A percentile compares a stretch with the other conserved stretches of the same genome.
Evolutionary conservation across 2,113 vertebrate genomes (phyloP).

Genomic region (Stigmatopora nigra): DNA sequence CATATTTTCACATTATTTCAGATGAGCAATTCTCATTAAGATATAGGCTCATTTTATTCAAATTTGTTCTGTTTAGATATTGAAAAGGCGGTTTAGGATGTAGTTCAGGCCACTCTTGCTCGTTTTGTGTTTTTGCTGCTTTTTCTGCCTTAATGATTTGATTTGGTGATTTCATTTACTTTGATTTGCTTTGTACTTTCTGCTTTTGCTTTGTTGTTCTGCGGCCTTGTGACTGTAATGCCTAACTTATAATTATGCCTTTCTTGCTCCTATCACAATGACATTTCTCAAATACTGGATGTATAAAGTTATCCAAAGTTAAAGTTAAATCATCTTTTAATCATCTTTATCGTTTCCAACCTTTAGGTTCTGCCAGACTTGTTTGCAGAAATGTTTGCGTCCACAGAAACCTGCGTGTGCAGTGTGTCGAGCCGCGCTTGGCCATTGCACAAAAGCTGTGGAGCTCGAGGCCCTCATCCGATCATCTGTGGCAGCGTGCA

Average conservation of each 20-base stretch:
- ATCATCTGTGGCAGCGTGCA: slow-evolving; percentile 78
- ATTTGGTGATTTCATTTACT: no score
- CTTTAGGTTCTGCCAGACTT: slow-evolving; percentile 84
- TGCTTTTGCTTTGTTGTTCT: no score
- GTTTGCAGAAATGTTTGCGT: slow-evolving; percentile 91
- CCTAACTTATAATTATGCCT: no score
- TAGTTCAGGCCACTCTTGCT: no score
- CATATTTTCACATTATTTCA: neutral
- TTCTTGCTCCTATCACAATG: no score
- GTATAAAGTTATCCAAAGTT: no score
- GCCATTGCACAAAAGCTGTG: slow-evolving; percentile 70
- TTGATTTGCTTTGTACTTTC: no score
- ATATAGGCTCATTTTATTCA: neutral
- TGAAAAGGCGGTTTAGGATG: no score
- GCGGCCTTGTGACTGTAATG: no score
- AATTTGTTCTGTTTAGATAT: neutral
- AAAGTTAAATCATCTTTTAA: neutral
- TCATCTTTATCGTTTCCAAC: slow-evolving; percentile 15
- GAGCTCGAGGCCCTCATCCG: slow-evolving; percentile 83
- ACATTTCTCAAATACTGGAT: no score
- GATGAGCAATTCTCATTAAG: neutral
- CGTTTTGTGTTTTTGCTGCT: no score
- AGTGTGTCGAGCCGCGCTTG: slow-evolving; percentile 81
- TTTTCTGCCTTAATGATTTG: no score
- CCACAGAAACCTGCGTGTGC: slow-evolving; percentile 91